phyloP scores from a whole-genome alignment of 2,888 invertebrate genomes.

The Gonocerus acuteangulatus region DNA sequence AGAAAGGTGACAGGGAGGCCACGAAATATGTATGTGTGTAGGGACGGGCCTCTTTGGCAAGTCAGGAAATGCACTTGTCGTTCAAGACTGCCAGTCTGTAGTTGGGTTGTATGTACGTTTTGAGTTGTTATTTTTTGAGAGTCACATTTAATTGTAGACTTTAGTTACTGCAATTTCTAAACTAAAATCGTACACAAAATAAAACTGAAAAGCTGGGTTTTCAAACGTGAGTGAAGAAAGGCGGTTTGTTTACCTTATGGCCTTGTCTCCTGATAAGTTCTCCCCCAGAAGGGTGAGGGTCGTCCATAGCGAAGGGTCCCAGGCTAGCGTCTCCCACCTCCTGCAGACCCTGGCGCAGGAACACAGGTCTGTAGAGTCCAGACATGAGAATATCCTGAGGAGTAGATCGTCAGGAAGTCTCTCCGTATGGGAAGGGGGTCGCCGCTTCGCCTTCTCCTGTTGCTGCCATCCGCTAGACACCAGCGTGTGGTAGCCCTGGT shows the following conservation, averaged over 20 bases:
- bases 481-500: conserved; percentile 75
- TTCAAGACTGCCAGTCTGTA: no score
- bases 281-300: conserved; percentile 57
- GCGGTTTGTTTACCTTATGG: conserved; percentile 48
- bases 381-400: conserved; percentile 60
- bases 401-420: conserved; percentile 58
- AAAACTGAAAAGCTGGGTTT: no score
- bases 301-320: conserved; percentile 70
- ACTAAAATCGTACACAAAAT: no score
- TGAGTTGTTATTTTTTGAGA: no score
- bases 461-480: conserved; percentile 47
- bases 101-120: no score
- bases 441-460: conserved; percentile 29
- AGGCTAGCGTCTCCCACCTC: conserved; percentile 66
- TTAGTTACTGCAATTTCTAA: no score
- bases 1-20: no score
- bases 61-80: no score
- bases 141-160: no score
- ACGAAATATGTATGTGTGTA: no score
- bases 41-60: no score
- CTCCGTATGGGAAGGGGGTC: conserved; percentile 31
- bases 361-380: conserved; percentile 64
- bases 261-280: conserved; percentile 56
- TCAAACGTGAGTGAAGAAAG: no score
- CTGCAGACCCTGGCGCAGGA: conserved; percentile 66